Conservation (phyloP, 2,797 vertebrate genomes). For the Pogoniulus pusillus region DNA sequence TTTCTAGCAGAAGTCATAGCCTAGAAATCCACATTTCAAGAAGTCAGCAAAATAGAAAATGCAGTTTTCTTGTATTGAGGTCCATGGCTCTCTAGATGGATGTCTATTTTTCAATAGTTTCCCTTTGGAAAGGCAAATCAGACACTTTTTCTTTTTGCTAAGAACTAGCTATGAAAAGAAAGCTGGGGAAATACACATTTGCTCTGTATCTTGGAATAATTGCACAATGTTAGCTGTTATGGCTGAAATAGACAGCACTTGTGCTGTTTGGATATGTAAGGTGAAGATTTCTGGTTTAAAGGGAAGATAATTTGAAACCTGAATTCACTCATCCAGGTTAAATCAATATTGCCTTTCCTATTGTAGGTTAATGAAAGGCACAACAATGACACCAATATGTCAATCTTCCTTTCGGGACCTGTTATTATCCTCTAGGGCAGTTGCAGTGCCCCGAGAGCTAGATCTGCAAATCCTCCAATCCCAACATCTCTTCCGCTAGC, state of each 20-base stretch:
- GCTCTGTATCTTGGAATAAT: neutral
- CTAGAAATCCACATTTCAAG: neutral
- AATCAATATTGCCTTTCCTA: constrained; percentile 1
- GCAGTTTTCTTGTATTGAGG: accelerated
- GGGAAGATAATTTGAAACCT: neutral
- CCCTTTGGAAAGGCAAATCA: neutral
- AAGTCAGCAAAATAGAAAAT: neutral
- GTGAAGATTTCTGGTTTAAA: neutral
- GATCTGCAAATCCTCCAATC: neutral
- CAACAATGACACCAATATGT: neutral
- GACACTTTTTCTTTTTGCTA: neutral
- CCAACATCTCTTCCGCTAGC: neutral
- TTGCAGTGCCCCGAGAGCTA: neutral
- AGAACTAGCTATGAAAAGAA: neutral
- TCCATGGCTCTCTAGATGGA: neutral
- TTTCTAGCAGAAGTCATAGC: neutral
- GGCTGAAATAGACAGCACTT: neutral
- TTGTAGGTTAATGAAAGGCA: neutral
- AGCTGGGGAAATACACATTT: neutral
- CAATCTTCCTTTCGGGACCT: neutral
- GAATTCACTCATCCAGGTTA: neutral
- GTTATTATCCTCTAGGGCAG: neutral
- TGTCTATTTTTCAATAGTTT: neutral
- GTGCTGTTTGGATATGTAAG: neutral
- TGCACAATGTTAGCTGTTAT: neutral